Conservation (phyloP, 1,140 invertebrate genomes). For the Sinonovacula constricta region DNA sequence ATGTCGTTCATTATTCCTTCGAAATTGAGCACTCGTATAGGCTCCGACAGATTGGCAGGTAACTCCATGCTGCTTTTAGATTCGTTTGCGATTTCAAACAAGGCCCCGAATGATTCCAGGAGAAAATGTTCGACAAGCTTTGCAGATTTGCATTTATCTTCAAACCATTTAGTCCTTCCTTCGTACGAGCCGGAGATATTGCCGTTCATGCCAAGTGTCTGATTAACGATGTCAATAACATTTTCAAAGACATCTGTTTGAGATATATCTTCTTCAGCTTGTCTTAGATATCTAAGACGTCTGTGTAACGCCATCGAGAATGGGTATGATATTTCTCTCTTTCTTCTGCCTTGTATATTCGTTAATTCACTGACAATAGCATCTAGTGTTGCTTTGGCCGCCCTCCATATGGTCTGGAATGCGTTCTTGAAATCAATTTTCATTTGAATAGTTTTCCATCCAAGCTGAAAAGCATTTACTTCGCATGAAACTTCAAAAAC, state of each 20-base stretch:
- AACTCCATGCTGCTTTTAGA: background rate
- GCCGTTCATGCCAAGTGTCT: constrained; percentile 18
- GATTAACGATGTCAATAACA: constrained; percentile 10
- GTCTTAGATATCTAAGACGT: background rate
- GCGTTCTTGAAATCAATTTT: constrained; percentile 43
- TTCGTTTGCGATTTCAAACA: constrained; percentile 25
- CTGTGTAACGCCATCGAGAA: background rate
- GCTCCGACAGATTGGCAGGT: background rate
- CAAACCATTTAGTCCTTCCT: constrained; percentile 5
- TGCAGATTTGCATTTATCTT: constrained; percentile 6
- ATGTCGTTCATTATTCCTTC: constrained; percentile 5
- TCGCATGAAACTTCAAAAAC: constrained; percentile 54
- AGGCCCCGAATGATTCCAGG: background rate
- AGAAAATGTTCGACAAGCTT: background rate
- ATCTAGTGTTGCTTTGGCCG: constrained; percentile 20
- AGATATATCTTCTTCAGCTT: background rate
- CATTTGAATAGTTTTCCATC: constrained; percentile 27
- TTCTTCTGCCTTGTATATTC: background rate
- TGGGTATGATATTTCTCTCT: constrained; percentile 7
- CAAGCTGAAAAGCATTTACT: constrained; percentile 43
- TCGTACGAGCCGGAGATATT: constrained; percentile 1
- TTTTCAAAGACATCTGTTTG: constrained; percentile 17
- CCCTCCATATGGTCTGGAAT: constrained; percentile 42
- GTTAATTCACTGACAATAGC: background rate
- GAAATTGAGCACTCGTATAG: background rate